phyloP scores from a whole-genome alignment of 2,888 invertebrate species.

The Thereva nobilitata region DNA sequence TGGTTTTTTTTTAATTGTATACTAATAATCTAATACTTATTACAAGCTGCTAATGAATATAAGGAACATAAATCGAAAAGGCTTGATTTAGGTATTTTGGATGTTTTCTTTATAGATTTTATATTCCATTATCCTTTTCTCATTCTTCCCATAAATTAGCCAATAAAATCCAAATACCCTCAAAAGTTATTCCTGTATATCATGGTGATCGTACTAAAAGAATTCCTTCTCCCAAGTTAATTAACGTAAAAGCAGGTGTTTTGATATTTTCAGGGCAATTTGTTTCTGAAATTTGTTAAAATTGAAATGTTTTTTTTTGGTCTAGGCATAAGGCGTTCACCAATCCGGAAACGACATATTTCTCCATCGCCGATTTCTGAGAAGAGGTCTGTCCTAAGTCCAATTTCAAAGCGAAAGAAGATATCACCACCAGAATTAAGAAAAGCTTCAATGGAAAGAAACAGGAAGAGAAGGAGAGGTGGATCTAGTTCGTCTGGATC shows the following conservation, averaged over 20 bases:
- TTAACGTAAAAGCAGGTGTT: slow-evolving; percentile 1
- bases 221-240: slow-evolving; percentile 20
- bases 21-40: slow-evolving; percentile 4
- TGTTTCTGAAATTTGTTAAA: background rate
- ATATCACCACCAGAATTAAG: slow-evolving; percentile 45
- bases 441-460: slow-evolving; percentile 32
- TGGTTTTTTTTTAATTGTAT: background rate
- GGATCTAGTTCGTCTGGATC: slow-evolving; percentile 56
- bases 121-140: slow-evolving; percentile 4
- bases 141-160: background rate
- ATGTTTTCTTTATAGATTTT: background rate
- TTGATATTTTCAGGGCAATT: slow-evolving; percentile 5
- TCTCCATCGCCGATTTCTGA: slow-evolving; percentile 51
- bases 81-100: slow-evolving; percentile 37
- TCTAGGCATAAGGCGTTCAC: slow-evolving; percentile 48
- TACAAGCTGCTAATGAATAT: slow-evolving; percentile 38
- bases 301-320: slow-evolving; percentile 3
- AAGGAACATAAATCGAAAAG: slow-evolving; percentile 41
- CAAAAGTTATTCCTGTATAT: slow-evolving; percentile 19
- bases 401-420: slow-evolving; percentile 52
- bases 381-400: slow-evolving; percentile 51
- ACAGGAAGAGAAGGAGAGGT: slow-evolving; percentile 43
- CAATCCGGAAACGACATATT: slow-evolving; percentile 47
- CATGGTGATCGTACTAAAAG: slow-evolving; percentile 31
- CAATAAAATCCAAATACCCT: slow-evolving; percentile 39